A percentile compares a stretch with the other conserved stretches of the same genome.
Conservation (phyloP, 1,140 invertebrate genomes). For the Calosoma granatense region DNA sequence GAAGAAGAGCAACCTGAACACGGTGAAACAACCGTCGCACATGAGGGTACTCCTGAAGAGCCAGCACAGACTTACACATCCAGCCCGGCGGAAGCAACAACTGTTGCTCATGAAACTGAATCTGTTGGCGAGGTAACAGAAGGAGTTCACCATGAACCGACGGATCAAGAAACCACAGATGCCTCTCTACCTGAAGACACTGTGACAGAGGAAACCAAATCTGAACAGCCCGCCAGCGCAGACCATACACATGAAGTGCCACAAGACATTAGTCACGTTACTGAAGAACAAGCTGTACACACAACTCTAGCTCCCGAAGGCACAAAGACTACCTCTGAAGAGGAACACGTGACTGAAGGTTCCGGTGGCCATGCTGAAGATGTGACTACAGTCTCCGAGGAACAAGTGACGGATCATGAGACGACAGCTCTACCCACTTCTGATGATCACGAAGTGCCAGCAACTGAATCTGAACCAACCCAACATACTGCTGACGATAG, state of each 20-base stretch:
- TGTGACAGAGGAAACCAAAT: not conserved
- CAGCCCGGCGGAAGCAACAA: too few species aligned
- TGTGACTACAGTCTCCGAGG: slow-evolving; percentile 11
- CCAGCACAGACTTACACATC: too few species aligned
- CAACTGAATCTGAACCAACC: slow-evolving; percentile 16
- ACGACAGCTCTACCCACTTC: slow-evolving; percentile 4
- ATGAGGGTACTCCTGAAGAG: too few species aligned
- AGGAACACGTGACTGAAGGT: slow-evolving; percentile 11
- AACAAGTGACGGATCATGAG: slow-evolving; percentile 2
- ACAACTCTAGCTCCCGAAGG: slow-evolving; percentile 12
- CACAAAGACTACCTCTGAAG: slow-evolving; percentile 8
- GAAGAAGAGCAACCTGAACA: slow-evolving; percentile 8
- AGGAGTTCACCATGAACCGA: too few species aligned
- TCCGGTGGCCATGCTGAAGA: slow-evolving; percentile 6
- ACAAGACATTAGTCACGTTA: slow-evolving; percentile 18
- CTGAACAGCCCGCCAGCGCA: not conserved
- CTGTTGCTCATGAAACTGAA: too few species aligned
- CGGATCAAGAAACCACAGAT: slow-evolving; percentile 18
- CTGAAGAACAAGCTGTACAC: slow-evolving; percentile 12
- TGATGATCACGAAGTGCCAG: slow-evolving; percentile 5
- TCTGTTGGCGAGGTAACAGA: slow-evolving; percentile 19
- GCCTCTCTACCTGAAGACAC: slow-evolving; percentile 4
- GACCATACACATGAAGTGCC: slow-evolving; percentile 10
- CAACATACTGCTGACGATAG: slow-evolving; percentile 10
- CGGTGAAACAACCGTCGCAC: slow-evolving; percentile 5